Evolutionary conservation across 2,797 vertebrate genomes (phyloP).

Genomic region (Varecia variegata): DNA sequence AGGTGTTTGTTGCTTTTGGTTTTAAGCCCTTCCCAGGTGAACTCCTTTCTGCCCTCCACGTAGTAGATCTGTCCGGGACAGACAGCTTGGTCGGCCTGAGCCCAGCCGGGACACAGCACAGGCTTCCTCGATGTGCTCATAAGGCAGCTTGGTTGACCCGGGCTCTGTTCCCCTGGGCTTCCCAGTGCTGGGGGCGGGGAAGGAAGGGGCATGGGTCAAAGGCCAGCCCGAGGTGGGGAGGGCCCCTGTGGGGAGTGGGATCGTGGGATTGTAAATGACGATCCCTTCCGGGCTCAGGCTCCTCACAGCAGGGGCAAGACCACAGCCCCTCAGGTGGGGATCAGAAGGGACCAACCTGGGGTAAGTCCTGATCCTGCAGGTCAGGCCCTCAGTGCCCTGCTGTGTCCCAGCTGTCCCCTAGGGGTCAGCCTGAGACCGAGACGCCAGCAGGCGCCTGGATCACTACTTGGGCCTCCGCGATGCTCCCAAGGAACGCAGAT

Average conservation of each 20-base stretch:
- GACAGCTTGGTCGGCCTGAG: neutral
- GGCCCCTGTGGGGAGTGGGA: neutral
- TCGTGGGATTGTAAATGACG: neutral
- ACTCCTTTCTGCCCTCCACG: neutral
- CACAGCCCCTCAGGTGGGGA: neutral
- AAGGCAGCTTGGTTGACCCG: neutral
- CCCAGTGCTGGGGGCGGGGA: neutral
- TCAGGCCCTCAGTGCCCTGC: neutral
- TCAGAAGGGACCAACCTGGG: neutral
- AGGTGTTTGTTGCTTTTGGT: neutral
- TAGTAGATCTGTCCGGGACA: neutral
- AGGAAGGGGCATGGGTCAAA: neutral
- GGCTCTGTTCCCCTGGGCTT: neutral
- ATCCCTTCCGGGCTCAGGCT: neutral
- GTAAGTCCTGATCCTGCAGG: neutral
- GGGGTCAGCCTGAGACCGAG: conserved; percentile 60
- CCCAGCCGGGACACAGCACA: rapidly evolving
- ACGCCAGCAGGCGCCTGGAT: neutral
- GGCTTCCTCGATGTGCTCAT: neutral
- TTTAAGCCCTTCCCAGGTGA: neutral
- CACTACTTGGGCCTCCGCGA: neutral
- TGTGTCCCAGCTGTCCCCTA: conserved; percentile 57
- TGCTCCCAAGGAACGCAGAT: neutral
- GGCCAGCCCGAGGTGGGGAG: neutral
- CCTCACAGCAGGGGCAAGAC: neutral